Evolutionary conservation across 2,113 vertebrate species (phyloP), one percentile per base, ranked within the genome.

Genomic region (Telmatochromis sp.): DNA sequence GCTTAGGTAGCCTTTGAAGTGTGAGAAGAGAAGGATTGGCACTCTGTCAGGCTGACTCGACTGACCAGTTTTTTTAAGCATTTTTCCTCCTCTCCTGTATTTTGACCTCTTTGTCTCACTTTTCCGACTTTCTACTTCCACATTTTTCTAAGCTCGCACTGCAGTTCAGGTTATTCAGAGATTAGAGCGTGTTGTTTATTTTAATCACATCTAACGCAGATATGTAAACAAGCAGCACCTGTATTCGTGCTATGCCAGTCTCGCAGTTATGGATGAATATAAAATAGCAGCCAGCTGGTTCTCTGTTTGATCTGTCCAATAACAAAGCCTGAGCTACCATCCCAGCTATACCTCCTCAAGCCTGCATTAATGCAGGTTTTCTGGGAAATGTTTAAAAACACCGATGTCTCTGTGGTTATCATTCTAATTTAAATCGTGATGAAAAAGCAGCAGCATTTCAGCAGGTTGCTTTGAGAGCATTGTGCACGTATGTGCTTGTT

Each of bases 231-330:
- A 89, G 91, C 91, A 82, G 91, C 93, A 93, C 92, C 95, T 94
- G 95, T 85, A 93, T 91, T 92, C 85, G 84, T 90, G 89, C 84
- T 49, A 86, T 79, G 92, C 92, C 92, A 90, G 87, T 84, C 86
- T 88, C 89, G 33, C 89, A 89, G 87, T 89, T 87, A 70, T 63
- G 85, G 93, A 90, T 94, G 94, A 95, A 96, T 94, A 91, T 92
- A 80, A 94, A 95, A 87, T 75, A 94, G 95, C 92, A 92, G 90
- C 93, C 94, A 95, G 94, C 94, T 95, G 95, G 87, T 95, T 90
- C 79, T 15, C 81, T 33, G 79, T 95, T 96, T 96, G 94, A 95
- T 95, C 92, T 92, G 88, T 60, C 93, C 94, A 91, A 93, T 94
- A 93, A 96, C 92, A 95, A 95, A 94, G 88, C 92, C 60, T 6